Conservation (phyloP, 2,797 vertebrate species). For the Onychomys arenicola region DNA sequence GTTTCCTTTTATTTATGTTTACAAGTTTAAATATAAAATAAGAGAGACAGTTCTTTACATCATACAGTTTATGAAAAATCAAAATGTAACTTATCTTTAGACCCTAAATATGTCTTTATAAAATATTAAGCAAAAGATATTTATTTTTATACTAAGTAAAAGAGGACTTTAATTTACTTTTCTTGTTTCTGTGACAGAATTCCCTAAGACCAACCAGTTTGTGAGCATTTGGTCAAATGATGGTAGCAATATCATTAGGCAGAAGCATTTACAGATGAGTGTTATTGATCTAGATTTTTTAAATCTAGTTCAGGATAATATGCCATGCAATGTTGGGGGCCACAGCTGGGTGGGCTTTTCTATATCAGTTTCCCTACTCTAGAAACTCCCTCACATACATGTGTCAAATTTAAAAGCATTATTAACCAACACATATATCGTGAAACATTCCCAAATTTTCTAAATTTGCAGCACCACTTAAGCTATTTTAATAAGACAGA, state of each 20-base stretch:
- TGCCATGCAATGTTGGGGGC: background rate
- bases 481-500: background rate
- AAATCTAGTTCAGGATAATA: background rate
- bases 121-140: background rate
- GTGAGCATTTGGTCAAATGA: background rate
- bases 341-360: too few species aligned
- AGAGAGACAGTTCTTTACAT: background rate
- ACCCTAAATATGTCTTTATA: background rate
- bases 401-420: background rate
- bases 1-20: background rate
- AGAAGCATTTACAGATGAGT: background rate
- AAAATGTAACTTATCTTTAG: constrained; percentile 24
- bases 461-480: background rate
- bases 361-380: background rate
- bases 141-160: background rate
- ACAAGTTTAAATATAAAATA: background rate
- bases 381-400: background rate
- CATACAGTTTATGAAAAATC: background rate
- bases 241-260: background rate
- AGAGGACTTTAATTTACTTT: background rate
- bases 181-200: background rate
- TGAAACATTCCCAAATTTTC: background rate
- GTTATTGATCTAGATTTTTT: background rate
- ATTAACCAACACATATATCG: background rate
- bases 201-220: background rate